These are phyloP conservation scores for Oxyteleia sp. DNA, from an alignment of 2,888 invertebrate species.

Conservation along the genomic window DNA sequence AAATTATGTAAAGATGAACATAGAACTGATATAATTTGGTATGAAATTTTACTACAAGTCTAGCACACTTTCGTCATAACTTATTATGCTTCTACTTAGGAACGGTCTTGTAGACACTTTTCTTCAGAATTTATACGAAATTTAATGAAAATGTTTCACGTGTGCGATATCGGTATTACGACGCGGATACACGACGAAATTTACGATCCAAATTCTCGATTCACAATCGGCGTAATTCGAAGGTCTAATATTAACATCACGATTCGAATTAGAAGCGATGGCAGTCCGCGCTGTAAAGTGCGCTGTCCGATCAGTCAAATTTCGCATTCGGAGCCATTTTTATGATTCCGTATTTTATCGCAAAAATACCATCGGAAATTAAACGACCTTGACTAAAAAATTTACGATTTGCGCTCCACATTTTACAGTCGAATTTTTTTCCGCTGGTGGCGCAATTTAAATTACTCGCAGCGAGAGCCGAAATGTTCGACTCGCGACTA, in stretches of 20 bases:
- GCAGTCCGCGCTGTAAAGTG: slow-evolving; percentile 11
- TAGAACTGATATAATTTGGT: slow-evolving; percentile 37
- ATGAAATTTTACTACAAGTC: slow-evolving; percentile 50
- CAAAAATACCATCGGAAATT: slow-evolving; percentile 39
- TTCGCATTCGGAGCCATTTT: slow-evolving; percentile 24
- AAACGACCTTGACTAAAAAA: slow-evolving; percentile 49
- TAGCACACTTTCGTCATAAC: slow-evolving; percentile 13
- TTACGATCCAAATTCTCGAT: slow-evolving; percentile 17
- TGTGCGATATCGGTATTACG: neutral
- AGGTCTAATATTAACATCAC: slow-evolving; percentile 35
- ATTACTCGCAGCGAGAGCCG: slow-evolving; percentile 28
- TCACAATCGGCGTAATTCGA: slow-evolving; percentile 17
- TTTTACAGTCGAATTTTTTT: slow-evolving; percentile 15
- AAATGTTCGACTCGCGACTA: slow-evolving; percentile 5
- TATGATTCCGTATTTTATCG: slow-evolving; percentile 22
- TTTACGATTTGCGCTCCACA: slow-evolving; percentile 34
- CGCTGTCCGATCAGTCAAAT: slow-evolving; percentile 19
- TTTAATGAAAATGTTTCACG: slow-evolving; percentile 38
- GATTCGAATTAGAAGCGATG: slow-evolving; percentile 22
- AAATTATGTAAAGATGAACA: slow-evolving; percentile 44
- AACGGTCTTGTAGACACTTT: slow-evolving; percentile 26
- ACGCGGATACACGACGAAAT: slow-evolving; percentile 20
- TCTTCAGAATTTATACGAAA: slow-evolving; percentile 28
- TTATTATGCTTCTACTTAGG: slow-evolving; percentile 20
- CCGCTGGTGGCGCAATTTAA: slow-evolving; percentile 23